Base-by-base conservation (phyloP, 2,113 vertebrate genomes). In the Melozone crissalis region DNA sequence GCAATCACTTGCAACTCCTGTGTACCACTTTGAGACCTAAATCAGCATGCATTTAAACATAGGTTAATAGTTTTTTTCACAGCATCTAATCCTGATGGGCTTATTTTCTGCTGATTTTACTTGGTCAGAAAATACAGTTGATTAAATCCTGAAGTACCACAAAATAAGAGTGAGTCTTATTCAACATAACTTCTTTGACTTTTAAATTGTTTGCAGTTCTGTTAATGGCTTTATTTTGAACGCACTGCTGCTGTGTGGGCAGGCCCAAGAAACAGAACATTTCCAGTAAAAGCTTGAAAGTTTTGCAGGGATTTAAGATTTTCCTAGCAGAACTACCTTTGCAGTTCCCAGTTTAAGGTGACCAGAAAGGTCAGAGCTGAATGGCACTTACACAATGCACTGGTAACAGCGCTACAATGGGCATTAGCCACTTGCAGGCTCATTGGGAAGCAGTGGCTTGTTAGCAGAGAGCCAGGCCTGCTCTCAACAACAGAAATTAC, bases 51-150 rank as follows among this genome's bases (percentile, higher is more conserved):
- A 46, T 77, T 87, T 91, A 74, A 84, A 15, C 17, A 55, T 33
- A 93, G 47, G 55, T 73, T 93, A 87, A 84, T 84, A 72, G 52
- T 47, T 84, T 84, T 90, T 86, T 59, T 78, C 84, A 54, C 39
- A 37, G 44, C 12, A 30, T 2, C n/a, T 78, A 67, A 59, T 18
- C 22, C 33, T 78, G 27, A 77, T 89, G 52, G 10, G 28, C 39
- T 77, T 74, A 41, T 86, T 71, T 93, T 87, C 57, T 81, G 66
- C 28, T 68, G 41, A 93, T 89, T 33, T 84, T 78, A 67, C 59
- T n/a, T 28, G 72, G 41, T 71, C 43, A 55, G 66, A 71, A 75
- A 84, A 87, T 67, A 47, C 26, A 54, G 21, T 69, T 71, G 24
- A 68, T 94, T 90, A 88, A 92, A 73, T 69, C 54, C 55, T 66